These are phyloP conservation scores for Drosophila sulfurigaster DNA, from an alignment of 1,140 invertebrate species.

Conservation along the genomic window DNA sequence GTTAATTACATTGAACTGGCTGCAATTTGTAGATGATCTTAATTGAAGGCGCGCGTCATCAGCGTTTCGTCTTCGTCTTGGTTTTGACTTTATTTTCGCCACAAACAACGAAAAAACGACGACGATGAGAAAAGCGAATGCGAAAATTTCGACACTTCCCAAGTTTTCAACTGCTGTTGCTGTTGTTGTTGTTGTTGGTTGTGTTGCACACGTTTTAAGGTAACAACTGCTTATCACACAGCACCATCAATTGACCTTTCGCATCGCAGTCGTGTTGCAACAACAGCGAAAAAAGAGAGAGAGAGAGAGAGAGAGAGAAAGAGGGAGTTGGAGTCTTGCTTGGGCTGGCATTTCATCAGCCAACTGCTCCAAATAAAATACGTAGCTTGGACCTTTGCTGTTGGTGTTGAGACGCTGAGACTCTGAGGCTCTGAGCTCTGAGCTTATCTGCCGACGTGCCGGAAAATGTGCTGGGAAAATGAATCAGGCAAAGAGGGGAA, in stretches of 20 bases:
- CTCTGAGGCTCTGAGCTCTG: not conserved
- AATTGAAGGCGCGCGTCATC: slow-evolving; percentile 70
- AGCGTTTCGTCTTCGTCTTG: not conserved
- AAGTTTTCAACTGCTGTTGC: slow-evolving; percentile 11
- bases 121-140: slow-evolving; percentile 52
- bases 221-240: slow-evolving; percentile 76
- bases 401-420: not conserved
- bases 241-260: slow-evolving; percentile 82
- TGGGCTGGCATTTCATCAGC: slow-evolving; percentile 57
- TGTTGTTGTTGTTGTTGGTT: slow-evolving; percentile 26
- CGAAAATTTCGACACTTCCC: slow-evolving; percentile 67
- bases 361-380: slow-evolving; percentile 79
- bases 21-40: slow-evolving; percentile 79
- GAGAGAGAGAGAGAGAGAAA: not conserved
- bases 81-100: not conserved
- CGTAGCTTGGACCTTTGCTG: slow-evolving; percentile 25
- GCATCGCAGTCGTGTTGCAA: slow-evolving; percentile 68
- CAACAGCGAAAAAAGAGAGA: not conserved
- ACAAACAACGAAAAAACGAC: not conserved
- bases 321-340: not conserved
- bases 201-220: slow-evolving; percentile 71
- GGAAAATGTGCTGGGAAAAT: slow-evolving; percentile 73
- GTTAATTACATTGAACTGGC: slow-evolving; percentile 67
- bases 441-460: slow-evolving; percentile 51
- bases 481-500: slow-evolving; percentile 22